Evolutionary conservation across 2,113 vertebrate species (phyloP), one percentile per base, ranked within the genome.

Genomic region (Periophthalmodon schlosseri): DNA sequence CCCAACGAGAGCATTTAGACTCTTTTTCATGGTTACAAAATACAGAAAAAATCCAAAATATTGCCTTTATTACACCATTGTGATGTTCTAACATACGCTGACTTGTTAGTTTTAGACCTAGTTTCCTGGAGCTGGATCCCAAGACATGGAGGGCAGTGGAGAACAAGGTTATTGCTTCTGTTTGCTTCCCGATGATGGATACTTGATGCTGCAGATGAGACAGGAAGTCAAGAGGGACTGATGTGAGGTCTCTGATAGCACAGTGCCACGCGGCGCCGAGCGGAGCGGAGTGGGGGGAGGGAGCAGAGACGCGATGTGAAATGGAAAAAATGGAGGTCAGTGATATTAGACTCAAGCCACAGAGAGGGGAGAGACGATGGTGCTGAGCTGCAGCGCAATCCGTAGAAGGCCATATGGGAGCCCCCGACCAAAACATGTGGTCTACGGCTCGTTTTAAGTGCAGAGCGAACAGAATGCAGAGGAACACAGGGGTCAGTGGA

Each of bases 291-390:
- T 28, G 34, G 65, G 4, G 57, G 63, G 46, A 58, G 44, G 71
- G 39, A 44, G 1, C 2, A 76, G 15, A 69, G 56, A 21, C 5
- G 18, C 56, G 50, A 63, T 78, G 23, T 69, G 44, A 77, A 79
- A 76, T 52, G 24, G 34, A 61, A 4, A 61, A 82, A 84, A 88
- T 86, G 61, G 74, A 87, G 83, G 75, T 79, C 81, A 70, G 72
- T 68, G 63, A 50, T 81, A 28, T 71, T 34, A 75, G 70, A 67
- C 52, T 60, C 61, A 34, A 0, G 2, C 63, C 66, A 66, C 44
- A 21, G 1, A 36, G 39, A 9, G 39, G 39, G 16, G 60, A 46
- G 68, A 68, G 75, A 73, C 39, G 71, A 3, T 4, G 28, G 7
- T 50, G 72, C 71, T 69, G 71, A 76, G 47, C 23, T 73, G 15